Evolutionary conservation across 2,113 vertebrate genomes (phyloP).

Genomic region (Colius striatus): DNA sequence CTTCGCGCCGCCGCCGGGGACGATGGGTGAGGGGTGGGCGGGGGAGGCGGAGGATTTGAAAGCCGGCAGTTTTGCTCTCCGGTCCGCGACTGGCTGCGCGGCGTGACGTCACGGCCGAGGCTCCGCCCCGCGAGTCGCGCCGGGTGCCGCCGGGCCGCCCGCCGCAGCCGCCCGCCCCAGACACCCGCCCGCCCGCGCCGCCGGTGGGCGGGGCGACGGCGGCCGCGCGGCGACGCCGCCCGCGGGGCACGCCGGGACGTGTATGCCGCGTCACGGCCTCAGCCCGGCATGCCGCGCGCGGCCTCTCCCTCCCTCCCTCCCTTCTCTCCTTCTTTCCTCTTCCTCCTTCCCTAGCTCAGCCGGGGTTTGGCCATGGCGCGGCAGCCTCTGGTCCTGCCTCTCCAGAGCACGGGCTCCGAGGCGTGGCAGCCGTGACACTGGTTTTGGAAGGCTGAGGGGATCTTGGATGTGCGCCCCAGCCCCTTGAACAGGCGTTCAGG

Average conservation of each 20-base stretch:
- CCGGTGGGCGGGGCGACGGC: neutral
- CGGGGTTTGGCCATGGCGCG: too few relatives aligned
- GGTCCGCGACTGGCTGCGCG: constrained; percentile 62
- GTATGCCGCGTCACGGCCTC: too few relatives aligned
- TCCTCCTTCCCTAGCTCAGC: too few relatives aligned
- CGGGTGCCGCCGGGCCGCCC: constrained; percentile 69
- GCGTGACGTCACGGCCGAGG: neutral
- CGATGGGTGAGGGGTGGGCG: constrained; percentile 53
- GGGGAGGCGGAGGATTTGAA: constrained; percentile 79
- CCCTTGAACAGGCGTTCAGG: rapidly evolving
- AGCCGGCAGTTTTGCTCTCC: constrained; percentile 76
- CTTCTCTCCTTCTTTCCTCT: too few relatives aligned
- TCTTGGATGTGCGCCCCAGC: rapidly evolving
- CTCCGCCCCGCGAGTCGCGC: neutral
- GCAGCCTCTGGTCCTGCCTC: too few relatives aligned
- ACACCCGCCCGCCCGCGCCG: too few relatives aligned
- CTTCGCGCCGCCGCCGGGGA: neutral
- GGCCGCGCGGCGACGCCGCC: neutral
- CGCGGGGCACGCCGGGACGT: neutral
- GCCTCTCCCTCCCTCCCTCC: too few relatives aligned
- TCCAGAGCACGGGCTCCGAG: neutral
- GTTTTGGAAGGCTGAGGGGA: rapidly evolving
- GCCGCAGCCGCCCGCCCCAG: neutral
- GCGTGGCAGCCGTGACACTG: rapidly evolving
- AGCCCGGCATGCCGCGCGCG: neutral